Percentiles rank a stretch among this genome's conserved stretches.
Conservation (phyloP, 2,888 invertebrate species). For the Argyresthia albistria region DNA sequence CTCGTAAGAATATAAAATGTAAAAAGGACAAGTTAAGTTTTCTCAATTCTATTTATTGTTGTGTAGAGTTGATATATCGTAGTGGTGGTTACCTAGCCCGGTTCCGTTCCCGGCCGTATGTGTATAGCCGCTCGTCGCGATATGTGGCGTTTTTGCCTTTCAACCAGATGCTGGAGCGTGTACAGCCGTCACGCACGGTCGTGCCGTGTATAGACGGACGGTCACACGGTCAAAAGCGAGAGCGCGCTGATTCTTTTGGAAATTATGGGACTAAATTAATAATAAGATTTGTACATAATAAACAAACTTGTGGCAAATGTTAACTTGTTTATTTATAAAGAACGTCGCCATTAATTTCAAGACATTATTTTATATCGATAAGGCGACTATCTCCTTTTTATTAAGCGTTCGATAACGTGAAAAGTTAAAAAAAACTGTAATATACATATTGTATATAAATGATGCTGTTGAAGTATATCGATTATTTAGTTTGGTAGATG, state of each 20-base stretch:
- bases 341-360: conserved; percentile 47
- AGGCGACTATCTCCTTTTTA: conserved; percentile 37
- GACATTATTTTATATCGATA: conserved; percentile 48
- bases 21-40: conserved; percentile 38
- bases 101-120: not conserved
- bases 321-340: conserved; percentile 59
- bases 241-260: conserved; percentile 45
- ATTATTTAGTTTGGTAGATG: conserved; percentile 70
- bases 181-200: too few species aligned
- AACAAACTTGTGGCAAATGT: conserved; percentile 67
- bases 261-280: conserved; percentile 69
- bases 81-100: conserved; percentile 4
- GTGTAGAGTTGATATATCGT: conserved; percentile 9
- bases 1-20: not conserved
- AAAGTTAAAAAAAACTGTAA: conserved; percentile 34
- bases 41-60: conserved; percentile 48
- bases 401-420: conserved; percentile 31
- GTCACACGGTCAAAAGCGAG: not conserved
- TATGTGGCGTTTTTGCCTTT: not conserved
- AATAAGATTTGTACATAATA: conserved; percentile 67
- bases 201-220: too few species aligned
- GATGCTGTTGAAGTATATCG: conserved; percentile 68
- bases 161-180: too few species aligned
- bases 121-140: not conserved
- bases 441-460: conserved; percentile 70